These are phyloP conservation scores for Diabrotica virgifera DNA, from an alignment of 1,140 invertebrate species.

Conservation along the genomic window DNA sequence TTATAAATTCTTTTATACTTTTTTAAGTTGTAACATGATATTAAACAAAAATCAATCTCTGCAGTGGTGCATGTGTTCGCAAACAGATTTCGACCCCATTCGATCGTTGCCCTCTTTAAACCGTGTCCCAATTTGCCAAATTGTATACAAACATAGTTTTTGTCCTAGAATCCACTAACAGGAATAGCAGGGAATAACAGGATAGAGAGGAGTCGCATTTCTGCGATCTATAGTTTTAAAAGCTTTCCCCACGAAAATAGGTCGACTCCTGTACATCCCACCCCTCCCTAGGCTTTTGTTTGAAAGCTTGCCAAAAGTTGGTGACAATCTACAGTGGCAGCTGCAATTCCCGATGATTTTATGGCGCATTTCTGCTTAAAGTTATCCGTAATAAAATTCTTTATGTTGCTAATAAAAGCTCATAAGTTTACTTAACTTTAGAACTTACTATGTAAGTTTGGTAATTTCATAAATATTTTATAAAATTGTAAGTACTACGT, in stretches of 20 bases:
- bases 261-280: background rate
- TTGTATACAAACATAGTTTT: constrained; percentile 10
- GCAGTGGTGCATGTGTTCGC: background rate
- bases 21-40: no score
- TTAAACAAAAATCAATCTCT: no score
- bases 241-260: background rate
- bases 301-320: background rate
- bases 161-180: background rate
- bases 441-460: no score
- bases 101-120: background rate
- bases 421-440: no score
- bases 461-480: no score
- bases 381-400: no score
- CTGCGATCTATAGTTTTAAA: constrained; percentile 6
- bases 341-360: no score
- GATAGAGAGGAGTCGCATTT: constrained; percentile 7
- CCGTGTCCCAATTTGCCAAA: background rate
- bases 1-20: no score
- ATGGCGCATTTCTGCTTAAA: no score
- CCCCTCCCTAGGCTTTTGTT: background rate
- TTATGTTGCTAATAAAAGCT: no score
- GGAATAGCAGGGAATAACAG: background rate
- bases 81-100: background rate
- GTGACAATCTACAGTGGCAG: no score
- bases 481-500: no score